These are phyloP conservation scores for Mormyrus lacerda DNA, from an alignment of 2,113 vertebrate genomes.

Conservation along the genomic window DNA sequence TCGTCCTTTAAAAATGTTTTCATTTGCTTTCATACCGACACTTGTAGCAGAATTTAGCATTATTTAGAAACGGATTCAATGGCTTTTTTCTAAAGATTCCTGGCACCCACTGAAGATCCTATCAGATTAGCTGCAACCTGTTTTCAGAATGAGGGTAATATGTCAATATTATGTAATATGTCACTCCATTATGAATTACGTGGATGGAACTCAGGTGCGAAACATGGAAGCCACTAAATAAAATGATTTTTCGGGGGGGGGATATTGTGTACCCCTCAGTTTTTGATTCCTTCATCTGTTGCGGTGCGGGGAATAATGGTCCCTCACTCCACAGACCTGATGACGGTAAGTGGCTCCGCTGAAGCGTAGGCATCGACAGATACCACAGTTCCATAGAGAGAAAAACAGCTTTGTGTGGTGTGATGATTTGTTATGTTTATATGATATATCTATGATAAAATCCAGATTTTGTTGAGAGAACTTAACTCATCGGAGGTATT, in stretches of 20 bases:
- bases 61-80: background rate
- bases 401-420: background rate
- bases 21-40: background rate
- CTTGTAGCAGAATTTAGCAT: background rate
- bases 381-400: background rate
- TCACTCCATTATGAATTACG: background rate
- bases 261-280: background rate
- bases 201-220: background rate
- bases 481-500: background rate
- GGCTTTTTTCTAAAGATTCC: background rate
- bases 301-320: background rate
- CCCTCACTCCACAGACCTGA: background rate
- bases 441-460: background rate
- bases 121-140: background rate
- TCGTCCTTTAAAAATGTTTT: slow-evolving; percentile 46
- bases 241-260: background rate
- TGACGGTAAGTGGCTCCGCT: background rate
- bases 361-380: background rate
- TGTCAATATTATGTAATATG: no score
- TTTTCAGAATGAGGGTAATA: background rate
- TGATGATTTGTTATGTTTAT: background rate
- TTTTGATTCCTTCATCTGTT: background rate
- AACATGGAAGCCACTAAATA: background rate
- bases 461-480: background rate
- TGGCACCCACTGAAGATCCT: background rate